A percentile compares a stretch with the other conserved stretches of the same genome.
phyloP scores from a whole-genome alignment of 1,140 invertebrate species.

The Heliothis virescens region DNA sequence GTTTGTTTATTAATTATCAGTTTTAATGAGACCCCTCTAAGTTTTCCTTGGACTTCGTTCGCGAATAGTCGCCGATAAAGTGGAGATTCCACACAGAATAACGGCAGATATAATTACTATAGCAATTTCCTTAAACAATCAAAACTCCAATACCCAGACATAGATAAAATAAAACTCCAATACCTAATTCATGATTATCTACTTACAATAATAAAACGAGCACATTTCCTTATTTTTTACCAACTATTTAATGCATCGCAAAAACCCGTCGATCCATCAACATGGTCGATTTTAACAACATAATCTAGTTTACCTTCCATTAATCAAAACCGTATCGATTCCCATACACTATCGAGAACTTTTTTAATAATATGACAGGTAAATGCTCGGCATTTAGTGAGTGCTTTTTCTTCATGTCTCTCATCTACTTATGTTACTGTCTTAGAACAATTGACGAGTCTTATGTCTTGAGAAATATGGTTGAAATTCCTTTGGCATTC shows the following conservation, averaged over 20 bases:
- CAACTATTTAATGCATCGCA: conserved; percentile 54
- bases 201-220: not conserved
- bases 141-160: too few relatives aligned
- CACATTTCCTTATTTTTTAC: not conserved
- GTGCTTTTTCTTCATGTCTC: conserved; percentile 70
- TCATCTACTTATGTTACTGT: conserved; percentile 39
- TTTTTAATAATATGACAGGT: conserved; percentile 85
- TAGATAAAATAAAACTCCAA: too few relatives aligned
- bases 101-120: too few relatives aligned
- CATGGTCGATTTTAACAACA: conserved; percentile 63
- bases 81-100: too few relatives aligned
- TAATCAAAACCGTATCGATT: conserved; percentile 83
- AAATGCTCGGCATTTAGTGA: conserved; percentile 84
- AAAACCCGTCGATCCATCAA: conserved; percentile 67
- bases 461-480: conserved; percentile 46
- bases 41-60: too few relatives aligned
- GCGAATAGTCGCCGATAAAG: too few relatives aligned
- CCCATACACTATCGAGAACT: conserved; percentile 79
- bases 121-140: too few relatives aligned
- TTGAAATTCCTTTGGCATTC: conserved; percentile 45
- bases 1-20: too few relatives aligned
- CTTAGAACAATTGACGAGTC: not conserved
- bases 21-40: too few relatives aligned
- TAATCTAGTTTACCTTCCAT: conserved; percentile 79
- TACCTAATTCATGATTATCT: not conserved